These are phyloP conservation scores for Phataginus tetradactyla DNA, from an alignment of 2,797 vertebrate species.

Conservation along the genomic window DNA sequence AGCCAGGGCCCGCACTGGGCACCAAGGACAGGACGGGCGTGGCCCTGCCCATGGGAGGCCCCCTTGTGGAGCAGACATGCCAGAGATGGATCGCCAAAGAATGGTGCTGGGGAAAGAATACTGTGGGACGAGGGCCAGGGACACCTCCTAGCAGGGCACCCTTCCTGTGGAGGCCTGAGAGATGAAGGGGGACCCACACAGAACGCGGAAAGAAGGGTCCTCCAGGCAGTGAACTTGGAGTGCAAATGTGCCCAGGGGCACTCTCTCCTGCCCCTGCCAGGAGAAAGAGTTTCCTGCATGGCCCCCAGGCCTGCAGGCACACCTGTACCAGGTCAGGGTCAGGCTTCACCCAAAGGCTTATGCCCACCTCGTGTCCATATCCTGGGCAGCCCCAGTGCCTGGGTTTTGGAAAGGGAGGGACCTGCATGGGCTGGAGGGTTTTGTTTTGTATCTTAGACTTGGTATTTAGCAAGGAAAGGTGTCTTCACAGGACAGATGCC, in stretches of 20 bases:
- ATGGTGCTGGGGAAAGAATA: neutral
- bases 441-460: neutral
- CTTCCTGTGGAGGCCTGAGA: neutral
- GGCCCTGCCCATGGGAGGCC: neutral
- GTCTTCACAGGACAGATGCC: neutral
- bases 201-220: neutral
- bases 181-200: neutral
- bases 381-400: neutral
- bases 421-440: neutral
- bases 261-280: no score
- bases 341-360: neutral
- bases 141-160: neutral
- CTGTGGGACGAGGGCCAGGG: neutral
- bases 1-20: neutral
- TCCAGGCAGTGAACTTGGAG: neutral
- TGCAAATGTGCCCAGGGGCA: no score
- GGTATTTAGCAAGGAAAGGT: neutral
- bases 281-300: no score
- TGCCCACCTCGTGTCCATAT: neutral
- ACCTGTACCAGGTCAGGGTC: no score
- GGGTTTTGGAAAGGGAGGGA: neutral
- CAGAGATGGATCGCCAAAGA: neutral
- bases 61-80: no score
- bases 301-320: no score
- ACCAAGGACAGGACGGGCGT: neutral